Evolutionary conservation across 2,113 vertebrate species (phyloP), one percentile per base, ranked within the genome.

Genomic region (Anoura caudifer): DNA sequence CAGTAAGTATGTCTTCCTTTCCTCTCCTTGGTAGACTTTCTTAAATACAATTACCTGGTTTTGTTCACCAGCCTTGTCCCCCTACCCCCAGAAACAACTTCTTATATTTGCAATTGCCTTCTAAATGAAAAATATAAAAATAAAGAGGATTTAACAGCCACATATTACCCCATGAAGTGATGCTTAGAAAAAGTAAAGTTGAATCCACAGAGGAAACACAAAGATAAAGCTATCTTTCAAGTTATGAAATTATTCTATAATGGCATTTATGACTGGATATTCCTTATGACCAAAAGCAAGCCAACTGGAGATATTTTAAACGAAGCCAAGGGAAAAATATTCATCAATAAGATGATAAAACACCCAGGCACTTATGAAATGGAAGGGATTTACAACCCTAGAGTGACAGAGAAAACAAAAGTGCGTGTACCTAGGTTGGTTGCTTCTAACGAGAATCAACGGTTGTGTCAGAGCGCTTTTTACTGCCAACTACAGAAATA

Each of bases 401-500:
- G 4, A 87, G 7, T 41, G 4, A 54, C 41, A 36, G 19, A 70
- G 33, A 19, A 52, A 87, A 81, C 59, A 75, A 95, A 93, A 93
- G 31, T 38, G 19, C 81, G 10, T 81, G 11, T 73, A 33, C 11
- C 14, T 76, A 50, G 1, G n/a, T 73, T 91, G 14, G 65, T 41
- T 73, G 26, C n/a, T 50, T 95, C 52, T 82, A 91, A 86, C 54
- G 67, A 63, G 90, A 91, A 91, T 63, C 80, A 87, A 83, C 54
- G 72, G 31, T n/a, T 88, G 15, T 72, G 31, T 86, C 65, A 59
- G 82, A 28, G 19, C 79, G 28, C 19, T 94, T 87, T 83, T 52
- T 67, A 54, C 36, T 75, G 17, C 4, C 54, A 89, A 12, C 11
- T 77, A 80, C 63, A 94, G 47, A 95, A 93, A 84, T 80, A 82